These are phyloP conservation scores for Cantharis lateralis DNA, from an alignment of 2,888 invertebrate species.

Conservation along the genomic window DNA sequence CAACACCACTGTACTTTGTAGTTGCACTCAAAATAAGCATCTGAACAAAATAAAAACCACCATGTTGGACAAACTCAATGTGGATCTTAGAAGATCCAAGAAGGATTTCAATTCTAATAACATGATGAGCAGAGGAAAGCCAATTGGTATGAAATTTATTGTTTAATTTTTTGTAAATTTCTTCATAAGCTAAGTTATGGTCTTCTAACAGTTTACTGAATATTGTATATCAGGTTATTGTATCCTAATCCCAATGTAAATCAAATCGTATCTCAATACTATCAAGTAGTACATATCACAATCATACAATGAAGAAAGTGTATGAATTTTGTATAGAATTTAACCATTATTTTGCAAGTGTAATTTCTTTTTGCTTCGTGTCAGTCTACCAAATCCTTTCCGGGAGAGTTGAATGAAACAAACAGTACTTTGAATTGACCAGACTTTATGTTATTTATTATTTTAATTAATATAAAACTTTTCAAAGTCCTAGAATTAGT, in stretches of 20 bases:
- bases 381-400: too few relatives aligned
- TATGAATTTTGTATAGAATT: too few relatives aligned
- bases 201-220: not conserved
- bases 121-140: conserved; percentile 41
- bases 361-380: too few relatives aligned
- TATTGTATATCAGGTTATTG: not conserved
- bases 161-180: too few relatives aligned
- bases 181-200: not conserved
- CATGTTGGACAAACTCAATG: conserved; percentile 31
- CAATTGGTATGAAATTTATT: conserved; percentile 40
- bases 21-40: conserved; percentile 27
- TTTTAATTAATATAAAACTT: too few relatives aligned
- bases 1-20: conserved; percentile 20
- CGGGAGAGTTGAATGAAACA: too few relatives aligned
- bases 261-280: not conserved
- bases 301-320: not conserved
- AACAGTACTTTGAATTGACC: too few relatives aligned
- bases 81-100: conserved; percentile 35
- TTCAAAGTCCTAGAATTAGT: too few relatives aligned
- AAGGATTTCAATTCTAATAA: conserved; percentile 45
- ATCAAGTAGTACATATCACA: not conserved
- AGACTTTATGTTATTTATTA: too few relatives aligned
- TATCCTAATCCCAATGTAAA: not conserved
- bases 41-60: conserved; percentile 28
- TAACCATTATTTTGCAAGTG: too few relatives aligned